Base-by-base conservation (phyloP, 2,888 invertebrate species). In the Dryocosmus kuriphilus region DNA sequence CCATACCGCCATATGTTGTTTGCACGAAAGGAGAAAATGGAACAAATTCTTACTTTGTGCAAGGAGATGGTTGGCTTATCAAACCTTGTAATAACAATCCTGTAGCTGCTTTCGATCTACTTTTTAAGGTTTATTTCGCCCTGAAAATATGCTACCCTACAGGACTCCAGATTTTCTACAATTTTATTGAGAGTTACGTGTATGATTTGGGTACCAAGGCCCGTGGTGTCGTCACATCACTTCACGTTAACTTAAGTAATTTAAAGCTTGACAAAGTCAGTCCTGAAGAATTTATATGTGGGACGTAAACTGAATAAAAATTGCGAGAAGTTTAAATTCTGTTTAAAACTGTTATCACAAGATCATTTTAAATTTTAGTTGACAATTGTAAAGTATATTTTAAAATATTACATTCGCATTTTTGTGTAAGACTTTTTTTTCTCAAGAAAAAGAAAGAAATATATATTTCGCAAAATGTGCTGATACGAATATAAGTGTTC, bases 51-150 rank as follows among this genome's bases (percentile, higher is more conserved):
- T 76, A 76, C 62, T 63, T 76, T 24, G 30, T 76, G 22, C 63
- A 76, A 63, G 75, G 75, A 19, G 75, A 76, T 76, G 46, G 63
- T 7, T 76, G 75, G 75, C 16, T 76, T 3, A 65, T 76, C 27
- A 62, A 76, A 76, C 75, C 75, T 27, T 30, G 27, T 14, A 11
- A 76, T 7, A 51, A 63, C 30, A 76, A 65, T 16, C 24, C 46
- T 9, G 51, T 76, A 5, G 51, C 46, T 32, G 63, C 46, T 6
- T 75, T 75, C 22, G 75, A 75, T 38, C 63, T 75, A 62, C 75
- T 76, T 38, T 76, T 76, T n/a, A 76, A 76, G 30, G n/a, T n/a
- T 16, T 76, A 76, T 46, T 76, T 60, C 14, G n/a, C 46, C 7
- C n/a, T 76, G 51, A 76, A 76, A 30, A 16, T 76, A 11, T 5